Percentiles rank a stretch among this genome's conserved stretches.
Evolutionary conservation across 2,888 invertebrate genomes (phyloP).

Genomic region (Empis stercorea): DNA sequence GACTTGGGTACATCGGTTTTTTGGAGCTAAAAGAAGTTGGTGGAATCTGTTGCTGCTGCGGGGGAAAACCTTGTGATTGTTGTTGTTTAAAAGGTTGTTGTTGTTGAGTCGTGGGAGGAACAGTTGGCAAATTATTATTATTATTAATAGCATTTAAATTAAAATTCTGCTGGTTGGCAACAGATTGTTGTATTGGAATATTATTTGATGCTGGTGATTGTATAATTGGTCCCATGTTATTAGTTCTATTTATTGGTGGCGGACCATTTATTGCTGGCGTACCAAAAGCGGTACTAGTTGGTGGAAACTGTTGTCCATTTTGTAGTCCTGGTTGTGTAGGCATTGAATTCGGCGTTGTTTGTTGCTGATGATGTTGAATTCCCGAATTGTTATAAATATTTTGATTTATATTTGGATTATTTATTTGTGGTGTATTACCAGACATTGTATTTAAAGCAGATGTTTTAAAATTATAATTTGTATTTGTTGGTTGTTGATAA

Average conservation of each 20-base stretch:
- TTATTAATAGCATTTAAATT: no score
- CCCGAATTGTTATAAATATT: slow-evolving; percentile 9
- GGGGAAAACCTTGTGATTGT: slow-evolving; percentile 15
- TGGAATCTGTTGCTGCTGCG: slow-evolving; percentile 8
- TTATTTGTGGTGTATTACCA: slow-evolving; percentile 11
- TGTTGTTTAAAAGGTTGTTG: slow-evolving; percentile 15
- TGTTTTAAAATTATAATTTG: slow-evolving; percentile 16
- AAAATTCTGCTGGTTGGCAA: slow-evolving; percentile 4
- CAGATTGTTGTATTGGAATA: neutral
- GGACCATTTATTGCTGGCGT: neutral
- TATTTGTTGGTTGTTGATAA: no score
- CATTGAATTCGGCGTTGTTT: slow-evolving; percentile 7
- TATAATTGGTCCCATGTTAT: neutral
- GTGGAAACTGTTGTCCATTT: no score
- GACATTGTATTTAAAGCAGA: slow-evolving; percentile 17
- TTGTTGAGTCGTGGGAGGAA: slow-evolving; percentile 1
- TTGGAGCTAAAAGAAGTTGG: slow-evolving; percentile 12
- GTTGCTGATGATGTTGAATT: slow-evolving; percentile 6
- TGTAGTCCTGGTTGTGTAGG: slow-evolving; percentile 7
- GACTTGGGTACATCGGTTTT: slow-evolving; percentile 14
- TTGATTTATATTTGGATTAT: neutral
- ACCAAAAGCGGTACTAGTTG: no score
- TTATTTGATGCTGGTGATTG: slow-evolving; percentile 6
- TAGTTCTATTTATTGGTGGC: neutral
- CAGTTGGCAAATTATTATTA: slow-evolving; percentile 1